Evolutionary conservation across 2,113 vertebrate genomes (phyloP), one percentile per base, ranked within the genome.

Genomic region (Plestiodon gilberti): DNA sequence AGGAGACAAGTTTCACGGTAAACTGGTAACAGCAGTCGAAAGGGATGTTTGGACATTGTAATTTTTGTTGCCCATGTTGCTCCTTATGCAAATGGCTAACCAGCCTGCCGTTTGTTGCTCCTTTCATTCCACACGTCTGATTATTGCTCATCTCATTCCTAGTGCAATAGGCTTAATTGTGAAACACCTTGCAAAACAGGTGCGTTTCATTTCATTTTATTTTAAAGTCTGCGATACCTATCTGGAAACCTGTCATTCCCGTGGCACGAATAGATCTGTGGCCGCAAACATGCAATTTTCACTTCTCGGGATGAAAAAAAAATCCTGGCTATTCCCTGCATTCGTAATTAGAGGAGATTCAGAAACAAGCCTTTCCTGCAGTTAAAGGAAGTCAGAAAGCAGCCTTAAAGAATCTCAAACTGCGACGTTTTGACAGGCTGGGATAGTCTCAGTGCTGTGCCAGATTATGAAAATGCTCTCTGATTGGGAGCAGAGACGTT

Each of bases 391-490:
- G 52, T 64, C 30, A 9, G 6, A 20, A 0, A 1, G 78, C 30
- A 40, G 52, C 22, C 18, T 83, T 23, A 4, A 18, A 65, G 6
- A 75, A 13, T 55, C 73, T 88, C 22, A 59, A 79, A 80, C 0
- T 11, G 35, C 17, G 18, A 61, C 82, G 75, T 84, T 73, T 10
- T 79, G n/a, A 13, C 10, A 10, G 33, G 55, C 48, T 48, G 73
- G 1, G 38, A 28, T 85, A 57, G 40, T 33, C 38, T 57, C 76
- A 38, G 30, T 0, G 3, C 59, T 62, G 65, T 55, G 22, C 59
- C 28, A 84, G 69, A 35, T 89, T 65, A 89, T 81, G 83, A 79
- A 81, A 88, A 93, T 81, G 82, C 20, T 0, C 81, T 86, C 59
- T 85, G 75, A 0, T 22, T 64, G 55, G 62, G 55, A 83, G 87